Conservation (phyloP, 2,888 invertebrate genomes). For the Ryuthela nishihirai region DNA sequence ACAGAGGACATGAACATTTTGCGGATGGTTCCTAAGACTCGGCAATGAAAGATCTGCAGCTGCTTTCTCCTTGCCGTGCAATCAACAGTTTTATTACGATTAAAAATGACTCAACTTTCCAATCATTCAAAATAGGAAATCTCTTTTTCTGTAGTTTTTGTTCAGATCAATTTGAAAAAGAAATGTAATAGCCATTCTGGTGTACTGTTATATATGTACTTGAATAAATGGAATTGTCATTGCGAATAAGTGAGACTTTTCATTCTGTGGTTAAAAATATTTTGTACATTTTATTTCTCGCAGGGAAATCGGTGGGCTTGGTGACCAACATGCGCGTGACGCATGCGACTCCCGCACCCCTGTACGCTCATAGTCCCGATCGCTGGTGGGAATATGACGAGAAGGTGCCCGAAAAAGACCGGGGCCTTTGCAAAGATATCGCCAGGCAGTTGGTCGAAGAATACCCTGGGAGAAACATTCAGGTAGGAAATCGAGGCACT, state of each 20-base stretch:
- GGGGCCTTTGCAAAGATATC: conserved; percentile 61
- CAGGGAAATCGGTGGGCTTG: conserved; percentile 49
- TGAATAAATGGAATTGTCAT: background rate
- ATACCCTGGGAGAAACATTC: conserved; percentile 59
- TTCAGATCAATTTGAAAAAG: too few species aligned
- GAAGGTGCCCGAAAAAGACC: conserved; percentile 35
- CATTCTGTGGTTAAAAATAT: background rate
- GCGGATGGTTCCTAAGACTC: too few species aligned
- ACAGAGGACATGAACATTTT: too few species aligned
- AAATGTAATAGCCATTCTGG: too few species aligned
- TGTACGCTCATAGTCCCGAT: conserved; percentile 38
- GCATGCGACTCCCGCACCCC: conserved; percentile 42
- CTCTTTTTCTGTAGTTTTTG: too few species aligned
- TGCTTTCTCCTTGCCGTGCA: too few species aligned
- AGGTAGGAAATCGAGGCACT: conserved; percentile 44
- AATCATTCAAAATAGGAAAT: too few species aligned
- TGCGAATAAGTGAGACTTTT: background rate
- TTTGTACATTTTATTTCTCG: conserved; percentile 20
- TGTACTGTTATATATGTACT: too few species aligned
- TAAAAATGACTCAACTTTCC: too few species aligned
- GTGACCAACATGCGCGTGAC: conserved; percentile 46
- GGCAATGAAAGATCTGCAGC: too few species aligned
- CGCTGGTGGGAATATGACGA: conserved; percentile 46
- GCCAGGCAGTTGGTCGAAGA: conserved; percentile 74
- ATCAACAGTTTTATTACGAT: too few species aligned